Conservation (phyloP, 2,113 vertebrate genomes). For the Elaphurus davidianus region DNA sequence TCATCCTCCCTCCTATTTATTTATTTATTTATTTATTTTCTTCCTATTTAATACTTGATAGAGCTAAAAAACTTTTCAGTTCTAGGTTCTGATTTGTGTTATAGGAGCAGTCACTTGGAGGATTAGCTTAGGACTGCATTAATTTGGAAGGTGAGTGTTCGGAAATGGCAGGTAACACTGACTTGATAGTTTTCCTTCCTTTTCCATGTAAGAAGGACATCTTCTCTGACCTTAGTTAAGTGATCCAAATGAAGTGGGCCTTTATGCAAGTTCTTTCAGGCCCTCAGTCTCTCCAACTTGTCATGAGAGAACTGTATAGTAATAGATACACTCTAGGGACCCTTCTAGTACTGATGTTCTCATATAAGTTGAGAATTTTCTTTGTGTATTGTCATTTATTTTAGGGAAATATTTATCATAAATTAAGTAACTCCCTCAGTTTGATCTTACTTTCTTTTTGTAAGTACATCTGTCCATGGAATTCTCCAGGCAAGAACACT, state of each 20-base stretch:
- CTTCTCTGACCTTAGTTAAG: neutral
- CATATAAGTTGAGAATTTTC: neutral
- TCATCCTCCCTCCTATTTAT: slow-evolving; percentile 40
- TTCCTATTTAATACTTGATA: slow-evolving; percentile 56
- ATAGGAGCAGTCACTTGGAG: neutral
- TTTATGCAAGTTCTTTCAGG: neutral
- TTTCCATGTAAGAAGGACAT: neutral
- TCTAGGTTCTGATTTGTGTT: slow-evolving; percentile 40
- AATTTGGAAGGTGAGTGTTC: neutral
- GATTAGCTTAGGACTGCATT: neutral
- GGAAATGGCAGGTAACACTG: slow-evolving; percentile 36
- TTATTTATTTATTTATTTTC: too few relatives aligned
- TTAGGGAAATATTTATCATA: neutral
- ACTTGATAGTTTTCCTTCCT: slow-evolving; percentile 16
- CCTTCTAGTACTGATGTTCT: neutral
- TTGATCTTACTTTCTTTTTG: neutral
- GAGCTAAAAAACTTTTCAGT: slow-evolving; percentile 53
- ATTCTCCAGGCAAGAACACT: neutral
- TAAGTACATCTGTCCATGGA: neutral
- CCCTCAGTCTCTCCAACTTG: neutral
- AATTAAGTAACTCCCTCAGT: neutral
- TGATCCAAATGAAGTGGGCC: neutral
- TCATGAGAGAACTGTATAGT: neutral
- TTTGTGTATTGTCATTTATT: neutral
- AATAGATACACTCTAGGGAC: neutral